phyloP scores from a whole-genome alignment of 2,888 invertebrate species.

The Hyppa rectilinea region DNA sequence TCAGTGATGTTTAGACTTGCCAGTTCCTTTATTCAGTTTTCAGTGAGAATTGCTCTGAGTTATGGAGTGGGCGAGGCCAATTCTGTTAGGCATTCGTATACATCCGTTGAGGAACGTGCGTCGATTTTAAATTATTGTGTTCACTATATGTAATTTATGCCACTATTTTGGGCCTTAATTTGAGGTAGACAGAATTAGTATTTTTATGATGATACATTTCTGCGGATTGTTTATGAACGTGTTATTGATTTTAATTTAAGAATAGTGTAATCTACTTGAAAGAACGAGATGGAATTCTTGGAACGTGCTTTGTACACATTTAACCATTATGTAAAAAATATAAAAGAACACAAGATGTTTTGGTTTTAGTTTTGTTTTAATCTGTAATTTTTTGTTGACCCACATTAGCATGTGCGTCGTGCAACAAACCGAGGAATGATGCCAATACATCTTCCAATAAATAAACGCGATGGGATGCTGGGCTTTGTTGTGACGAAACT shows the following conservation, averaged over 20 bases:
- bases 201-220: conserved; percentile 30
- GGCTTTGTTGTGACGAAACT: conserved; percentile 76
- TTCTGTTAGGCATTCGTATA: conserved; percentile 83
- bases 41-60: conserved; percentile 82
- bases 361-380: conserved; percentile 23
- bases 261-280: conserved; percentile 19
- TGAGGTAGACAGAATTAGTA: conserved; percentile 41
- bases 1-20: conserved; percentile 78
- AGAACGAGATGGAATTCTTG: conserved; percentile 18
- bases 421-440: conserved; percentile 73
- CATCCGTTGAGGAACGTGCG: conserved; percentile 86
- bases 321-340: conserved; percentile 2
- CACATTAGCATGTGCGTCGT: conserved; percentile 70
- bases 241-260: conserved; percentile 14
- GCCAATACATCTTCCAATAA: conserved; percentile 78
- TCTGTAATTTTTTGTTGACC: conserved; percentile 64
- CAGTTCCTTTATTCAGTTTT: conserved; percentile 82
- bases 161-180: conserved; percentile 55
- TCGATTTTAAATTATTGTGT: conserved; percentile 78
- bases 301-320: conserved; percentile 10
- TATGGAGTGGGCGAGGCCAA: conserved; percentile 77
- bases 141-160: conserved; percentile 71
- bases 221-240: conserved; percentile 21
- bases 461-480: conserved; percentile 71
- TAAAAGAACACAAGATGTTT: conserved; percentile 21